Conservation (phyloP, 2,797 vertebrate genomes). For the Periophthalmus magnuspinnatus region DNA sequence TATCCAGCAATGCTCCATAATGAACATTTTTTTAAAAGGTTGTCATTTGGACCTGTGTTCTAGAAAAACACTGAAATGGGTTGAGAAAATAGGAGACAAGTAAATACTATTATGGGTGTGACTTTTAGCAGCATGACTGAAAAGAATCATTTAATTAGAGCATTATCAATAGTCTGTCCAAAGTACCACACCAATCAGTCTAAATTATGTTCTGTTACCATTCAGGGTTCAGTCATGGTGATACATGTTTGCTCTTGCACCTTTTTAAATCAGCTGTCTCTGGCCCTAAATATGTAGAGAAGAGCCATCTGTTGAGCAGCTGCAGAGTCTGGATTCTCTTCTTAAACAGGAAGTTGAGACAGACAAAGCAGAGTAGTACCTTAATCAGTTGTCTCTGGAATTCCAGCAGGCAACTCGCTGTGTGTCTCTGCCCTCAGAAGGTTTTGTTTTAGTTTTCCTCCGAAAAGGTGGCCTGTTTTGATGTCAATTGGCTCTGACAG, state of each 20-base stretch:
- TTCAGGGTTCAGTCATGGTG: slow-evolving; percentile 30
- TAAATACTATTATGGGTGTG: slow-evolving; percentile 22
- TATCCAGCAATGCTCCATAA: neutral
- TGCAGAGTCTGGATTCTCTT: slow-evolving; percentile 49
- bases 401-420: slow-evolving; percentile 64
- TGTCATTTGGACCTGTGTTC: neutral
- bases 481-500: slow-evolving; percentile 72
- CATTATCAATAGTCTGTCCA: slow-evolving; percentile 27
- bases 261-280: slow-evolving; percentile 41
- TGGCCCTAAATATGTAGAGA: slow-evolving; percentile 69
- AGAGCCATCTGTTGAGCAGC: slow-evolving; percentile 71
- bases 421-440: slow-evolving; percentile 55
- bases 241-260: slow-evolving; percentile 49
- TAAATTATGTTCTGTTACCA: slow-evolving; percentile 35
- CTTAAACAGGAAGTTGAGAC: slow-evolving; percentile 36
- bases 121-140: slow-evolving; percentile 17
- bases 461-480: slow-evolving; percentile 58
- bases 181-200: slow-evolving; percentile 34
- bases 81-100: slow-evolving; percentile 1
- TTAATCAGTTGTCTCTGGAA: slow-evolving; percentile 63
- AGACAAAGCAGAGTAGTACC: slow-evolving; percentile 39
- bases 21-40: neutral
- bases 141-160: slow-evolving; percentile 31
- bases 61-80: neutral
- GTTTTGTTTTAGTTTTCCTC: slow-evolving; percentile 67